A percentile compares a stretch with the other conserved stretches of the same genome.
phyloP scores from a whole-genome alignment of 2,888 invertebrate species.

The Scaptomyza parva region DNA sequence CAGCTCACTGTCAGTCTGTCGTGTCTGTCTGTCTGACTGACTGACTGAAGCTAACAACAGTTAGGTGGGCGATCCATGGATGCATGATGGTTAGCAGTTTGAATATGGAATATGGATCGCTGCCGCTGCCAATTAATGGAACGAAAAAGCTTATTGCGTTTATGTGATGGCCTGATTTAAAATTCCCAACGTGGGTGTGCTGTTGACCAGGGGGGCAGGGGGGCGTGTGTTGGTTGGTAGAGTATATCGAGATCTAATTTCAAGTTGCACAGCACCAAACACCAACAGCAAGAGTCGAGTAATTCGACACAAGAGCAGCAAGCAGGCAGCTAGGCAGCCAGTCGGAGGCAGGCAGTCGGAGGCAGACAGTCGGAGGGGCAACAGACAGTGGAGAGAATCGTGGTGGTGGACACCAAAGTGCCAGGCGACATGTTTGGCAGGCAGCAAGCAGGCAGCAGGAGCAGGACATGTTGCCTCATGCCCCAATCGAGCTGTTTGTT shows the following conservation, averaged over 20 bases:
- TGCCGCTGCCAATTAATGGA: conserved; percentile 40
- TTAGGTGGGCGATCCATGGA: not conserved
- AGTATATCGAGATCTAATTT: conserved; percentile 57
- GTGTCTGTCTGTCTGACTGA: too few relatives aligned
- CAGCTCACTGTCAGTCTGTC: too few relatives aligned
- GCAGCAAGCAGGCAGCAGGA: conserved; percentile 11
- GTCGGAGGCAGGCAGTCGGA: too few relatives aligned
- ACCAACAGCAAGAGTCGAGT: conserved; percentile 44
- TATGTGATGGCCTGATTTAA: conserved; percentile 26
- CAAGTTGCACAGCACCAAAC: conserved; percentile 33
- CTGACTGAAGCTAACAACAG: conserved; percentile 21
- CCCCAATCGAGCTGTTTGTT: conserved; percentile 1
- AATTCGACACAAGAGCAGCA: conserved; percentile 41
- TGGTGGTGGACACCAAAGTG: conserved; percentile 45
- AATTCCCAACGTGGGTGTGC: not conserved
- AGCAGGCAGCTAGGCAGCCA: conserved; percentile 14
- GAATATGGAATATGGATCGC: conserved; percentile 22
- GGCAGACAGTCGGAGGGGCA: too few relatives aligned
- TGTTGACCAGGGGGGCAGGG: not conserved
- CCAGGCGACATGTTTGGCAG: conserved; percentile 62
- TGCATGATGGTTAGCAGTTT: conserved; percentile 7
- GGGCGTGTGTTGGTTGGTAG: too few relatives aligned
- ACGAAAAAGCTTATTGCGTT: conserved; percentile 18
- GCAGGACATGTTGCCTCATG: conserved; percentile 48
- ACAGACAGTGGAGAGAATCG: conserved; percentile 24